These are phyloP conservation scores for Lycia hirtaria DNA, from an alignment of 2,888 invertebrate genomes.

Conservation along the genomic window DNA sequence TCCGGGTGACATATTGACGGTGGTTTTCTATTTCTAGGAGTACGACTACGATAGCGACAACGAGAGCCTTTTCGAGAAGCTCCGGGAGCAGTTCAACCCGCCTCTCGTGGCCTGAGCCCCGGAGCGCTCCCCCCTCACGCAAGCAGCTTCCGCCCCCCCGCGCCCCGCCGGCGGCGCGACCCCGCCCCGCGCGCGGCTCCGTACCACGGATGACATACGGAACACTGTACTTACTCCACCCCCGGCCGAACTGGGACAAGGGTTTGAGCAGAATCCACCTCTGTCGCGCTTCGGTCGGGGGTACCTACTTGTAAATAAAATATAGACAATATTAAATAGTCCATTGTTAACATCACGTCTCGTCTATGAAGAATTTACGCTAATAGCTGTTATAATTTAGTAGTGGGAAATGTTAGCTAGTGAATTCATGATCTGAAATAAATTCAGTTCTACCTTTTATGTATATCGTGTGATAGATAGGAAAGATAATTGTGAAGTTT, in stretches of 20 bases:
- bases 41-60: conserved; percentile 67
- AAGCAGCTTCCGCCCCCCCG: conserved; percentile 23
- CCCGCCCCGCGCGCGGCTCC: not conserved
- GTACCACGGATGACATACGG: conserved; percentile 1
- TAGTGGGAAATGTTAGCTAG: conserved; percentile 1
- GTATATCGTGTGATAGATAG: not conserved
- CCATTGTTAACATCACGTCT: conserved; percentile 8
- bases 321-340: not conserved
- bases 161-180: conserved; percentile 6
- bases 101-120: conserved; percentile 63
- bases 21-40: conserved; percentile 41
- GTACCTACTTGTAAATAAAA: not conserved
- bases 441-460: conserved; percentile 12
- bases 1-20: not conserved
- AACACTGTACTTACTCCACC: conserved; percentile 14
- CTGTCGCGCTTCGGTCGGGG: conserved; percentile 36
- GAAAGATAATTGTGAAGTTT: not conserved
- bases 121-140: conserved; percentile 6
- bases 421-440: conserved; percentile 14
- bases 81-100: conserved; percentile 46
- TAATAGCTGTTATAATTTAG: not conserved
- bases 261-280: not conserved
- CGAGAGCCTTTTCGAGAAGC: conserved; percentile 63
- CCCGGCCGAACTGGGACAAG: conserved; percentile 31
- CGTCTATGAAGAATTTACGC: not conserved